A percentile compares a stretch with the other conserved stretches of the same genome.
Evolutionary conservation across 2,797 vertebrate species (phyloP).

Genomic region (Discoglossus pictus): DNA sequence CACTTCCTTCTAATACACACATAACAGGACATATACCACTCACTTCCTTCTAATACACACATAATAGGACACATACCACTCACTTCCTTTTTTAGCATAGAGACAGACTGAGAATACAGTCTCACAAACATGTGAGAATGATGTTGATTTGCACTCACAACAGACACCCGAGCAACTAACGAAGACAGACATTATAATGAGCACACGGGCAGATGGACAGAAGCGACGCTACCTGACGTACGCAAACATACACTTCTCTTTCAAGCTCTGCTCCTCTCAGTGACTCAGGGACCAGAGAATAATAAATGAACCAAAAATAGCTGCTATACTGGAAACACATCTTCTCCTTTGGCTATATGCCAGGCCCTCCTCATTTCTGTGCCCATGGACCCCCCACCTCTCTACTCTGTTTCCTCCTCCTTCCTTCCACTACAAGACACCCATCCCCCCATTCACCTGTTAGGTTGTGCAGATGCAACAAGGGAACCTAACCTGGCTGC

Average conservation of each 20-base stretch:
- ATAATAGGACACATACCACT: too few relatives aligned
- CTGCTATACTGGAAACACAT: slow-evolving; percentile 3
- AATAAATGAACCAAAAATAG: slow-evolving; percentile 10
- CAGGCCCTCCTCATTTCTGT: slow-evolving; percentile 32
- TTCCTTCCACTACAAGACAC: slow-evolving; percentile 7
- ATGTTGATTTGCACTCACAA: too few relatives aligned
- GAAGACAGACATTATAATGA: too few relatives aligned
- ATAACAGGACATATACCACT: too few relatives aligned
- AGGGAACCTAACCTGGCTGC: neutral
- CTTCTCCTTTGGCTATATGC: neutral
- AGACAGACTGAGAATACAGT: too few relatives aligned
- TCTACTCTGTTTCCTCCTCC: neutral
- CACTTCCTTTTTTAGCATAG: too few relatives aligned
- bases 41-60: too few relatives aligned
- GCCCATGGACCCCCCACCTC: slow-evolving; percentile 46
- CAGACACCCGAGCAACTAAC: too few relatives aligned
- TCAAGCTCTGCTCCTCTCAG: neutral
- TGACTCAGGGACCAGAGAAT: neutral
- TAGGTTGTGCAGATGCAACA: neutral
- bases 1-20: too few relatives aligned
- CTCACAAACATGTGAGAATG: too few relatives aligned
- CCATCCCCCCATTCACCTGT: neutral
- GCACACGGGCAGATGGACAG: too few relatives aligned
- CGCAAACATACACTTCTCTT: neutral
- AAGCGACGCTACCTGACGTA: too few relatives aligned